Conservation (phyloP, 2,797 vertebrate species). For the Acanthurus leucopareius region DNA sequence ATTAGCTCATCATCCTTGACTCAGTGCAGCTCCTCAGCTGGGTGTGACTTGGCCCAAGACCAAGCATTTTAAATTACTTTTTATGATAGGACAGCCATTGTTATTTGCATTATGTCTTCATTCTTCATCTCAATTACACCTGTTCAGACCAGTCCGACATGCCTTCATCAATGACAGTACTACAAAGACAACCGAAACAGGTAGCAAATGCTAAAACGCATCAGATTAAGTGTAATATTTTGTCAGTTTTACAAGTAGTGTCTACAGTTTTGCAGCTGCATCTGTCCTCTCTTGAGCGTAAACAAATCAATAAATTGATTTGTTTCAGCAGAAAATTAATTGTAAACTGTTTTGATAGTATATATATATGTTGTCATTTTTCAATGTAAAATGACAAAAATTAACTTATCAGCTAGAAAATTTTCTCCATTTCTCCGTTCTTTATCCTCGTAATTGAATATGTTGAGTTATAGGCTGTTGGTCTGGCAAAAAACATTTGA, state of each 20-base stretch:
- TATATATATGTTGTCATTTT: neutral
- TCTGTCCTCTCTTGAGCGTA: no score
- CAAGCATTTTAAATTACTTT: slow-evolving; percentile 17
- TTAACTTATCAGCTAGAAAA: neutral
- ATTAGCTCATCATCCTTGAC: slow-evolving; percentile 35
- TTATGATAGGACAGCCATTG: neutral
- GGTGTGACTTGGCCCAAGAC: slow-evolving; percentile 73
- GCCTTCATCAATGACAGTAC: neutral
- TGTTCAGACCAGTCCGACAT: neutral
- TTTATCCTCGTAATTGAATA: neutral
- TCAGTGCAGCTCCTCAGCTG: slow-evolving; percentile 46
- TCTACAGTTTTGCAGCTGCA: neutral
- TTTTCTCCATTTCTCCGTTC: neutral
- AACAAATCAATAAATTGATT: no score
- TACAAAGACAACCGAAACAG: neutral
- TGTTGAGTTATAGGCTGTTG: neutral
- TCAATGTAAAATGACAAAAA: neutral
- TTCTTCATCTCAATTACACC: neutral
- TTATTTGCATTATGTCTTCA: neutral
- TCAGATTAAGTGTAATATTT: neutral
- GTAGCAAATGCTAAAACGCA: neutral
- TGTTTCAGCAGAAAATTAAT: neutral
- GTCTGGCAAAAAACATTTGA: neutral
- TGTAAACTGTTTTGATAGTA: neutral
- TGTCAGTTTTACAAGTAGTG: neutral